Evolutionary conservation across 2,888 invertebrate species (phyloP).

Genomic region (Pristionchus exspectatus): DNA sequence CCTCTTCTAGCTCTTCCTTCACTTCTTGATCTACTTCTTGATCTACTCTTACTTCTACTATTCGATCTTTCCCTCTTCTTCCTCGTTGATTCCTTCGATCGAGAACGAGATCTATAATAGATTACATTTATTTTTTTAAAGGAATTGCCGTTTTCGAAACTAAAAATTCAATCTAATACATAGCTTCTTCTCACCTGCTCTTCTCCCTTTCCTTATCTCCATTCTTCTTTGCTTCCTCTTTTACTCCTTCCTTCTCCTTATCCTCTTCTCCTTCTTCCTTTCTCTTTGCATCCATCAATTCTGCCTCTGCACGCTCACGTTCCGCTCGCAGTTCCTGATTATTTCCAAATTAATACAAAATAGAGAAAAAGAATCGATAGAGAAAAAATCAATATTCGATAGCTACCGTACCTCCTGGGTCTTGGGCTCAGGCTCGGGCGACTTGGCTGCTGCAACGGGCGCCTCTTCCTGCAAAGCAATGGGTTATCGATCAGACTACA

Average conservation of each 20-base stretch:
- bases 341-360: not conserved
- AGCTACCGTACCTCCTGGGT: constrained; percentile 18
- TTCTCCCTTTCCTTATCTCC: constrained; percentile 29
- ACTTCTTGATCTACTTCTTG: constrained; percentile 31
- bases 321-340: constrained; percentile 49
- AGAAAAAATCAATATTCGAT: not conserved
- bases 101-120: constrained; percentile 13
- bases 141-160: too few relatives aligned
- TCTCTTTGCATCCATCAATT: constrained; percentile 42
- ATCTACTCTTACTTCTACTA: not conserved
- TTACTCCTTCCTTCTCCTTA: not conserved
- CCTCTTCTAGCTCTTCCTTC: constrained; percentile 45
- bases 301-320: constrained; percentile 45
- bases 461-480: constrained; percentile 4
- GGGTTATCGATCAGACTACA: not conserved
- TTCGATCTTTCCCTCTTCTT: constrained; percentile 13
- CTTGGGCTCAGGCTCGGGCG: constrained; percentile 33
- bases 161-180: too few relatives aligned
- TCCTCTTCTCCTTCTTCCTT: constrained; percentile 14
- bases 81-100: constrained; percentile 2
- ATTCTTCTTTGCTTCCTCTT: not conserved
- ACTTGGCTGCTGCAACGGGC: not conserved
- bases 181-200: not conserved
- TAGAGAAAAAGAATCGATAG: not conserved
- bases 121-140: not conserved